Evolutionary conservation across 2,888 invertebrate genomes (phyloP), one percentile per base, ranked within the genome.

Genomic region (Harmothoe impar): DNA sequence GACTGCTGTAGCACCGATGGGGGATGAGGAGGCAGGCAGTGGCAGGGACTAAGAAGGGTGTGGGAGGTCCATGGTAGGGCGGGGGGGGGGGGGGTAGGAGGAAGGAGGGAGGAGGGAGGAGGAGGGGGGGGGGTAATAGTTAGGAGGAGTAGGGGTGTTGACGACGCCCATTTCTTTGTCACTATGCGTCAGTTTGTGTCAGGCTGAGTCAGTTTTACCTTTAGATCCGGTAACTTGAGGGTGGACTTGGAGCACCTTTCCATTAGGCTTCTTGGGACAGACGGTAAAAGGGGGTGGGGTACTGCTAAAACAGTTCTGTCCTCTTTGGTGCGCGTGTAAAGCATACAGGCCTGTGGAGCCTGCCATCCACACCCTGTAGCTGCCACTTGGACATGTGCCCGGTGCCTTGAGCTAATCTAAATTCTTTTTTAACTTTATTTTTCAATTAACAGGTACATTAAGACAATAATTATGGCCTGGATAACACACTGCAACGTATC

Each of bases 181-280:
- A 62, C 3, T n/a, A 3, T n/a, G 62, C 62, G 23, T 20, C 62
- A 62, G 77, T 77, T 31, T 31, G 77, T 29, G 77, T 31, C 77
- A 77, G 77, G 25, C 77, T 17, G 77, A 29, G 23, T 7, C 35
- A 35, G 43, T 81, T 81, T 81, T 81, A 81, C 81, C 81, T 81
- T 33, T 81, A 81, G 81, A 81, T 81, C 81, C 81, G 72, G 81
- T 81, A 81, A 81, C 81, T 81, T 20, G 81, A 81, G 81, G 81
- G 81, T 25, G 35, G 81, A 20, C 43, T 43, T 81, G 10, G 81
- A 81, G 81, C 35, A n/a, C 35, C 81, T 81, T 72, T 72, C 72
- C 72, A 72, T 72, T 72, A 72, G 29, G 29, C 25, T 43, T 72
- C 31, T 25, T 15, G 72, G 72, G 72, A 25, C 20, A n/a, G 62